Percentiles rank a stretch among this genome's conserved stretches.
Evolutionary conservation across 2,113 vertebrate genomes (phyloP).

Genomic region (Cyanocitta stelleri): DNA sequence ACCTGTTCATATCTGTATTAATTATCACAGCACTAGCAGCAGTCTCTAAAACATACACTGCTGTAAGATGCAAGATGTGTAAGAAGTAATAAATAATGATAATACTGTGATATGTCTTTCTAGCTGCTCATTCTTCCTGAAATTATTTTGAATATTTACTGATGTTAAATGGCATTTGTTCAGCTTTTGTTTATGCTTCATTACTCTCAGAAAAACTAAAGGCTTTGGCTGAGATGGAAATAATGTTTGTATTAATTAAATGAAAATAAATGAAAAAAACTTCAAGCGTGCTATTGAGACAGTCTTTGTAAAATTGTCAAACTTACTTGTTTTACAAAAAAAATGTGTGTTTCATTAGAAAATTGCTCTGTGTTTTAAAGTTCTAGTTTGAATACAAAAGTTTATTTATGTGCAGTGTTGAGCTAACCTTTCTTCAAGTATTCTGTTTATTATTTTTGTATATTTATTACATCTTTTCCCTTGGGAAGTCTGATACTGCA

Average conservation of each 20-base stretch:
- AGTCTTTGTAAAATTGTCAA: not conserved
- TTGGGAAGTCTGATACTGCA: not conserved
- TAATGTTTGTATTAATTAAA: not conserved
- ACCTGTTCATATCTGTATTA: not conserved
- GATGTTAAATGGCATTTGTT: not conserved
- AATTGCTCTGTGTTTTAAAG: not conserved
- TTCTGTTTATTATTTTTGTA: not conserved
- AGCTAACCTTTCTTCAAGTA: not conserved
- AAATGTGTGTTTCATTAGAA: not conserved
- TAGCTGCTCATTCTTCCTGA: not conserved
- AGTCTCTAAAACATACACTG: not conserved
- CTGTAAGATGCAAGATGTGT: not conserved
- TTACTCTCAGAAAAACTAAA: not conserved
- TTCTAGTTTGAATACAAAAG: not conserved
- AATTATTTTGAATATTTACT: not conserved
- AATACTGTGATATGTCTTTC: not conserved
- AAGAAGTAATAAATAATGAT: not conserved
- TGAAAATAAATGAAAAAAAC: not conserved
- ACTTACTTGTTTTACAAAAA: not conserved
- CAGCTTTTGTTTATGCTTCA: not conserved
- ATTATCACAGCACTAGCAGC: not conserved
- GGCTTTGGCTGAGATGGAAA: not conserved
- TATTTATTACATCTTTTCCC: not conserved
- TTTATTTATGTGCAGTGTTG: not conserved
- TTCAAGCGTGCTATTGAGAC: not conserved